Evolutionary conservation across 2,113 vertebrate genomes (phyloP), one percentile per base, ranked within the genome.

Genomic region (Aix galericulata): DNA sequence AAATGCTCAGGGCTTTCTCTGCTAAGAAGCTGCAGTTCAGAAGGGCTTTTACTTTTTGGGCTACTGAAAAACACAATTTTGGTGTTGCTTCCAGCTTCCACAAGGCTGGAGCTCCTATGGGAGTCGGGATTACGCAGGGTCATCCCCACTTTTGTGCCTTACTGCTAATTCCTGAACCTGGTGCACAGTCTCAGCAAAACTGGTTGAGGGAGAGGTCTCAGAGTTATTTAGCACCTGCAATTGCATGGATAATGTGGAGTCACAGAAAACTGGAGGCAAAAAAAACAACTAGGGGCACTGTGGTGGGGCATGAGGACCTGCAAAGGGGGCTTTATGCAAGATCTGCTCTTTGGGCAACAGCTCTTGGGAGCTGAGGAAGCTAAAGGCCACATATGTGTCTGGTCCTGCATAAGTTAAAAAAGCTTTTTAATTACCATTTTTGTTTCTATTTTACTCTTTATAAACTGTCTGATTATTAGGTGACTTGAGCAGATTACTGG

Each of bases 261-360:
- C 26, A 68, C 77, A 68, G 21, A 11, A 64, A 42, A 55, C 50
- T 72, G n/a, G 11, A 74, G n/a, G 26, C 25, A 84, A 81, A 88
- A 40, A 40, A 40, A 40, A 11, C 38, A 40, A 40, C 52, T 50
- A 4, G 17, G 52, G 20, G 32, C 68, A 40, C 32, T 0, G 7
- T 8, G 13, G 26, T 25, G 17, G 32, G 67, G 64, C 9, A 16
- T 2, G 0, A 46, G 21, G 71, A 34, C 40, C 27, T 21, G 25
- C 31, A 17, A 63, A 73, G 62, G n/a, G 67, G 22, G 4, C 3
- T 36, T 89, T 25, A 23, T 0, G 0, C 34, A 20, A 46, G 34
- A 52, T 73, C 11, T 68, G 34, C 63, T 78, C 32, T 40, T 74
- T 53, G 55, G 59, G 62, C 42, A 79, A 21, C 29, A 77, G 3